A percentile compares a stretch with the other conserved stretches of the same genome.
phyloP scores from a whole-genome alignment of 2,113 vertebrate genomes.

The Craseonycteris thonglongyai region DNA sequence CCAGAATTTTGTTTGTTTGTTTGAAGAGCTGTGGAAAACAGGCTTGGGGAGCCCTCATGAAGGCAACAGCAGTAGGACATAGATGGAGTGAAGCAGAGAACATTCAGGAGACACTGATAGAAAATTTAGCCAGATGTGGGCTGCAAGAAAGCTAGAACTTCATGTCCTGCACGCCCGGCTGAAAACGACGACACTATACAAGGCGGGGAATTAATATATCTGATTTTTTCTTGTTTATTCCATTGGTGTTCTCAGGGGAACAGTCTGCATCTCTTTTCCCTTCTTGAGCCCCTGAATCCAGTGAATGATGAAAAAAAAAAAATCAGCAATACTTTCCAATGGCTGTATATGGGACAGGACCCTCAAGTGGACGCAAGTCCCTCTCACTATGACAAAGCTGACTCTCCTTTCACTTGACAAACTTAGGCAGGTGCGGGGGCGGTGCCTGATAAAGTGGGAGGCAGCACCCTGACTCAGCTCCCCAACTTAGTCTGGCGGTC shows the following conservation, averaged over 20 bases:
- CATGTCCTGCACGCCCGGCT: neutral
- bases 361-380: no score
- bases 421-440: neutral
- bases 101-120: neutral
- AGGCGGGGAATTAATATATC: neutral
- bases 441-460: neutral
- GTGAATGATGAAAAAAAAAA: neutral
- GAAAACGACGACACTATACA: neutral
- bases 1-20: neutral
- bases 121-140: neutral
- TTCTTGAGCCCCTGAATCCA: neutral
- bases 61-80: no score
- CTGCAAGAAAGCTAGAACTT: neutral
- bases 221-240: neutral
- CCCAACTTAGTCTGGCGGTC: neutral
- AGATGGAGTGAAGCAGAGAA: neutral
- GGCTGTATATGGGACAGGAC: neutral
- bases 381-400: fast-evolving
- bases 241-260: neutral
- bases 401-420: neutral
- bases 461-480: neutral
- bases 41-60: no score
- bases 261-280: neutral
- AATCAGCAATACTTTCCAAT: fast-evolving
- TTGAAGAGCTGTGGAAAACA: neutral